phyloP scores from a whole-genome alignment of 2,888 invertebrate genomes.

The Syrista parreyssii region DNA sequence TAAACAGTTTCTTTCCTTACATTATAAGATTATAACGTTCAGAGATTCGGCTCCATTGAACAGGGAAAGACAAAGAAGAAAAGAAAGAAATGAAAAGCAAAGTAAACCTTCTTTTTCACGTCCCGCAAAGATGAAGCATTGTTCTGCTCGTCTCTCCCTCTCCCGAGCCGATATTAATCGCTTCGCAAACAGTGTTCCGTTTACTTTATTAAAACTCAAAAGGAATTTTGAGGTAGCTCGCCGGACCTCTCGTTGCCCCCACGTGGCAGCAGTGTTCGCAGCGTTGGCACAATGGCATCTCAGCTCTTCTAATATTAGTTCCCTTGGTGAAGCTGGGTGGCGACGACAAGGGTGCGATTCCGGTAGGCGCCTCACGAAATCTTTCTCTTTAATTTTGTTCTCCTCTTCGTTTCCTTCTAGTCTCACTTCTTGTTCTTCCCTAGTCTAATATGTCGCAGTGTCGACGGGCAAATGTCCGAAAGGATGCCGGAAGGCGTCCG shows the following conservation, averaged over 20 bases:
- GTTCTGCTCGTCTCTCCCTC: slow-evolving; percentile 11
- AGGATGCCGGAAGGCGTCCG: slow-evolving; percentile 43
- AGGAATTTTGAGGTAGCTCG: no score
- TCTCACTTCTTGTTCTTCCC: slow-evolving; percentile 1
- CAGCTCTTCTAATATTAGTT: slow-evolving; percentile 29
- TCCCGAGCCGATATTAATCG: slow-evolving; percentile 3
- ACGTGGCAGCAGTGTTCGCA: no score
- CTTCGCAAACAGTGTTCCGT: slow-evolving; percentile 7
- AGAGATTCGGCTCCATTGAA: no score
- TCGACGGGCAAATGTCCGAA: slow-evolving; percentile 26
- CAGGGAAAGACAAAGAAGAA: no score
- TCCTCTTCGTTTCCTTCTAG: not conserved
- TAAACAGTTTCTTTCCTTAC: slow-evolving; percentile 24
- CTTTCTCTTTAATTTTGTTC: slow-evolving; percentile 7
- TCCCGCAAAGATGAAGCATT: not conserved
- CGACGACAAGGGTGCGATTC: slow-evolving; percentile 26
- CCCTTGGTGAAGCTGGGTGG: slow-evolving; percentile 24
- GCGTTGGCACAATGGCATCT: no score
- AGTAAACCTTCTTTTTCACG: no score
- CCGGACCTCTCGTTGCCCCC: no score
- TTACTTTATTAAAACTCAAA: not conserved
- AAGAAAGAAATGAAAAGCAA: no score
- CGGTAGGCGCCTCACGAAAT: slow-evolving; percentile 18
- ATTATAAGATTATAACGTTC: slow-evolving; percentile 8
- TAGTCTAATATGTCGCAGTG: not conserved